Conservation (phyloP, 1,140 invertebrate species). For the Pogonomyrmex californicus region DNA sequence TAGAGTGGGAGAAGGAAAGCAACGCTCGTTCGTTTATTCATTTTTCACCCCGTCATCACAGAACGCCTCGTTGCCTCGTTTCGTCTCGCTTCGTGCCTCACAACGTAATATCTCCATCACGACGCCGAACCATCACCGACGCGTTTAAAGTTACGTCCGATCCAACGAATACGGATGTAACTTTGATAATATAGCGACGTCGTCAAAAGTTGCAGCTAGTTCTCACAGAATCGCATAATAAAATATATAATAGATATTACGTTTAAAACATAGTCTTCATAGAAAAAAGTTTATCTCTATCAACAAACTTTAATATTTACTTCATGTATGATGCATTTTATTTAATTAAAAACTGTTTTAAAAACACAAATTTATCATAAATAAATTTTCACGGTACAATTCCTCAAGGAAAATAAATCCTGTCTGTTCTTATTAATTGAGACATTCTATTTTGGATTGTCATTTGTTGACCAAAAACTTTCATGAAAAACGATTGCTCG, state of each 20-base stretch:
- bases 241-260: constrained; percentile 14
- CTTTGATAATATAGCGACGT: constrained; percentile 19
- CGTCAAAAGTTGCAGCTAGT: constrained; percentile 25
- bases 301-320: constrained; percentile 18
- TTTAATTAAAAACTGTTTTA: not conserved
- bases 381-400: not conserved
- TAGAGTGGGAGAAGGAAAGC: constrained; percentile 68
- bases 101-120: constrained; percentile 55
- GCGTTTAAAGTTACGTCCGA: constrained; percentile 49
- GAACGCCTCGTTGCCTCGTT: constrained; percentile 58
- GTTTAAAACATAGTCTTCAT: not conserved
- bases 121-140: constrained; percentile 23
- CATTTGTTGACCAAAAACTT: constrained; percentile 34
- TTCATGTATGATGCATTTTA: not conserved
- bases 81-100: constrained; percentile 20
- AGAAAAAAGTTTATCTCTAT: not conserved
- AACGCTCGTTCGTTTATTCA: constrained; percentile 78
- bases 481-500: constrained; percentile 24
- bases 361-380: not conserved
- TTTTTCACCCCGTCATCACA: constrained; percentile 80
- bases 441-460: constrained; percentile 20
- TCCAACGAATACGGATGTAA: constrained; percentile 42
- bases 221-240: constrained; percentile 20
- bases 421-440: constrained; percentile 24
- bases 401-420: constrained; percentile 8